Conservation (phyloP, 2,797 vertebrate species). For the Danio kyathit region DNA sequence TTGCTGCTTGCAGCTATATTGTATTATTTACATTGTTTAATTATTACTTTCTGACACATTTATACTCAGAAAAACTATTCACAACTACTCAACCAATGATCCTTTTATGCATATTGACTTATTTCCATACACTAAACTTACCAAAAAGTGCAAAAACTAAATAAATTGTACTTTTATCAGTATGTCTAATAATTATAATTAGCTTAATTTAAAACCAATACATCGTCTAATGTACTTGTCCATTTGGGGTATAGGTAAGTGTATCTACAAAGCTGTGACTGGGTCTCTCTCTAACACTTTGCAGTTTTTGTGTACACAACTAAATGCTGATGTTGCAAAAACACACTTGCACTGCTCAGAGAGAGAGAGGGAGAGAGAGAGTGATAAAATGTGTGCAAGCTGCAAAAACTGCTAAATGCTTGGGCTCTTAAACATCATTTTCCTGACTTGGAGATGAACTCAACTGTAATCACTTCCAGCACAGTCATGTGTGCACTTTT, state of each 20-base stretch:
- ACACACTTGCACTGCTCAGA: slow-evolving; percentile 10
- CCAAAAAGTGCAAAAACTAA: too few species aligned
- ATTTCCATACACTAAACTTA: too few species aligned
- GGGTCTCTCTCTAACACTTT: slow-evolving; percentile 10
- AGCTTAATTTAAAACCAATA: too few species aligned
- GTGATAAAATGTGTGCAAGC: slow-evolving; percentile 18
- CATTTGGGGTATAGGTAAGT: background rate
- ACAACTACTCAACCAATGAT: too few species aligned
- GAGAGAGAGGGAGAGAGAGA: too few species aligned
- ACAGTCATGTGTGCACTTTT: slow-evolving; percentile 45
- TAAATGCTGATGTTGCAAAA: slow-evolving; percentile 38
- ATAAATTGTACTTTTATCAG: too few species aligned
- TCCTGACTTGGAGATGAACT: slow-evolving; percentile 68
- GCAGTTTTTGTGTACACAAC: background rate
- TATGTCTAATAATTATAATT: too few species aligned
- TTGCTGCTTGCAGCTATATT: too few species aligned
- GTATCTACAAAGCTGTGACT: slow-evolving; percentile 27
- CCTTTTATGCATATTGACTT: too few species aligned
- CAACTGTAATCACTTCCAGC: slow-evolving; percentile 72
- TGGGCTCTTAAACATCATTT: slow-evolving; percentile 57
- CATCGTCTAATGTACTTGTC: background rate
- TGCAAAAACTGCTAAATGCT: slow-evolving; percentile 58
- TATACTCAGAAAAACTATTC: too few species aligned
- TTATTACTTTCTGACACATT: too few species aligned
- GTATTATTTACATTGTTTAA: too few species aligned